phyloP scores from a whole-genome alignment of 2,113 vertebrate species.

The Osmerus eperlanus region DNA sequence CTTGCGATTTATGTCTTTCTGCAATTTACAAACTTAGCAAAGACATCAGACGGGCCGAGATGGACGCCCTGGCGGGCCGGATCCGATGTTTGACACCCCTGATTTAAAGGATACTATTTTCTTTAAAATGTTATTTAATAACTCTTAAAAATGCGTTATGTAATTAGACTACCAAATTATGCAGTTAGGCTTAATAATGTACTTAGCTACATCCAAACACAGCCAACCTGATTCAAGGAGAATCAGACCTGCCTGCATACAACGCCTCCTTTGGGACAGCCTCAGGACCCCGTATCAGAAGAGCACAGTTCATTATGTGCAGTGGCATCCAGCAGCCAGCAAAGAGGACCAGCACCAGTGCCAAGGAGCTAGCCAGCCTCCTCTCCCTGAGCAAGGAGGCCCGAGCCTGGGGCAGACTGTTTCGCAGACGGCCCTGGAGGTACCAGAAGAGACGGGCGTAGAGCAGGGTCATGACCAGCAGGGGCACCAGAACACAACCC shows the following conservation, averaged over 20 bases:
- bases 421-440: slow-evolving; percentile 51
- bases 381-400: slow-evolving; percentile 56
- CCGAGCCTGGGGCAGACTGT: slow-evolving; percentile 40
- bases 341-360: slow-evolving; percentile 59
- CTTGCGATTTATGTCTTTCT: too few relatives aligned
- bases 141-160: neutral
- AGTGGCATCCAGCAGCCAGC: slow-evolving; percentile 64
- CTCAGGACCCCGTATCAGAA: slow-evolving; percentile 32
- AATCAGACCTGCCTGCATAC: slow-evolving; percentile 45
- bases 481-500: slow-evolving; percentile 55
- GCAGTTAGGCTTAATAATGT: neutral
- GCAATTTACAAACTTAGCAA: too few relatives aligned
- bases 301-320: slow-evolving; percentile 61
- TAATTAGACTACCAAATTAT: neutral
- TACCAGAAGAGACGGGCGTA: slow-evolving; percentile 58
- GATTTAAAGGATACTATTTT: neutral
- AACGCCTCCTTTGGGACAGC: slow-evolving; percentile 28
- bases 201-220: neutral
- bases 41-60: too few relatives aligned
- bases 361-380: slow-evolving; percentile 59
- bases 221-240: neutral
- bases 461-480: slow-evolving; percentile 61
- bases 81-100: too few relatives aligned
- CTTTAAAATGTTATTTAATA: neutral
- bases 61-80: too few relatives aligned